Evolutionary conservation across 2,888 invertebrate genomes (phyloP), one percentile per base, ranked within the genome.

Genomic region (Lepidochitona cinerea): DNA sequence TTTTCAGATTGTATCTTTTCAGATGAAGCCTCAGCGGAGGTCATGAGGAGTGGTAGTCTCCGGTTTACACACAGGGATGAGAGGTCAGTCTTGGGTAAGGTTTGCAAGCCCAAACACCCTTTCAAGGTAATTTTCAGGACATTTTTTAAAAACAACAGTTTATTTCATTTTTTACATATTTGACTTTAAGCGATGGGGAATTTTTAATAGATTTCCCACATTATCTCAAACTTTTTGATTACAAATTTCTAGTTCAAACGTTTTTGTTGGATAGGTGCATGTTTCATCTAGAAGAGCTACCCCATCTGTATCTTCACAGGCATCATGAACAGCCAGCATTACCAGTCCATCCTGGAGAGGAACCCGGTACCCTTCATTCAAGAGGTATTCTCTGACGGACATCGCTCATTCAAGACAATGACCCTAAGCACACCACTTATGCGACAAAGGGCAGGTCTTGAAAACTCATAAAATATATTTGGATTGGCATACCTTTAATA

Each of bases 401-500:
- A 70, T 33, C 37, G 64, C 4, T 64, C 64, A 26, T 64, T 14
- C 70, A 70, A n/a, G 64, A 70, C 41, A 70, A 59, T 23, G 70
- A 70, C 59, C 37, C 70, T 29, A 36, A 59, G 33, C 69, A 69
- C 36, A 53, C 49, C 23, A 49, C 3, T 7, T n/a, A 23, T n/a
- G 23, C n/a, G n/a, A 49, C 49, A 49, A 41, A 49, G 23, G 49
- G n/a, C n/a, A n/a, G n/a, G n/a, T n/a, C n/a, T n/a, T n/a, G n/a
- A n/a, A n/a, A n/a, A n/a, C n/a, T n/a, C n/a, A n/a, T n/a, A n/a
- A n/a, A n/a, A n/a, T n/a, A n/a, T n/a, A n/a, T n/a, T n/a, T n/a
- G n/a, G n/a, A n/a, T n/a, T n/a, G n/a, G n/a, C n/a, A n/a, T n/a
- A n/a, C n/a, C n/a, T n/a, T n/a, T n/a, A n/a, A n/a, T n/a, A n/a